Conservation (phyloP, 2,797 vertebrate species). For the Furcifer pardalis region DNA sequence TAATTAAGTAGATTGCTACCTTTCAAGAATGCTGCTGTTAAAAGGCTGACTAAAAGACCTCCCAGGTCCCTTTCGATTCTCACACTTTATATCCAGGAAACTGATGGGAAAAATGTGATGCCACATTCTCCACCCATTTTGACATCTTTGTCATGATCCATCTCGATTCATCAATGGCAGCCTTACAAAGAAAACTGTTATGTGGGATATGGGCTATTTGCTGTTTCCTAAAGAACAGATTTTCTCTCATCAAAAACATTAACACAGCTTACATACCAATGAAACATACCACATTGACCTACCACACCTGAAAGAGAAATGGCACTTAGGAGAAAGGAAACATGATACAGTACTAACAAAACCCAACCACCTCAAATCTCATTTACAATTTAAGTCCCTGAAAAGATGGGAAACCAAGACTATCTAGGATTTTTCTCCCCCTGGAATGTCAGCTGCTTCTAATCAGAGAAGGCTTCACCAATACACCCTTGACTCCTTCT, state of each 20-base stretch:
- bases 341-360: background rate
- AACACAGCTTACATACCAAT: background rate
- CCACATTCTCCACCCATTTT: background rate
- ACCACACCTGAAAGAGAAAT: background rate
- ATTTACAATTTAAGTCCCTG: constrained; percentile 16
- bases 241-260: constrained; percentile 1
- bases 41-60: no score
- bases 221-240: background rate
- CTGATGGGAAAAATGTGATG: background rate
- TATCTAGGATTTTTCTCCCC: background rate
- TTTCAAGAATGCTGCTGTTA: no score
- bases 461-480: background rate
- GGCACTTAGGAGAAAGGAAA: constrained; percentile 7
- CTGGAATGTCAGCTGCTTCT: background rate
- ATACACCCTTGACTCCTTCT: background rate
- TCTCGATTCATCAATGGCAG: background rate
- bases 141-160: background rate
- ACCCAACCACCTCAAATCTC: background rate
- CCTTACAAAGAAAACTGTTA: background rate
- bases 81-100: no score
- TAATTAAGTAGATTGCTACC: no score
- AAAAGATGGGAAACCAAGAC: background rate
- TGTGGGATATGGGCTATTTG: background rate
- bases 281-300: background rate
- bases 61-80: no score